Evolutionary conservation across 2,797 vertebrate species (phyloP).

Genomic region (Xenentodon cancila): DNA sequence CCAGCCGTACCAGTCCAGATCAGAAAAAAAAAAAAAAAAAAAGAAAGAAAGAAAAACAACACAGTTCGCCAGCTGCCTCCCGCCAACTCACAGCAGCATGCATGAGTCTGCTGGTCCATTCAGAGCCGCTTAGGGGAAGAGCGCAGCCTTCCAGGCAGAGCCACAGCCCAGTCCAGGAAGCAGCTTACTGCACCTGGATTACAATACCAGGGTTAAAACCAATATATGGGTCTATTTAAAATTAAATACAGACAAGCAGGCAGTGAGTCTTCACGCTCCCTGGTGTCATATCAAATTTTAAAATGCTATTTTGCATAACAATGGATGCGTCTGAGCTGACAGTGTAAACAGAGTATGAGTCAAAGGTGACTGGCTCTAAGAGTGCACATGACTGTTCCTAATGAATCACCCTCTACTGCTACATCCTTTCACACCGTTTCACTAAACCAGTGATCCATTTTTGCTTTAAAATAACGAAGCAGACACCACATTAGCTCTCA

Average conservation of each 20-base stretch:
- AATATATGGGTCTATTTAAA: conserved; percentile 28
- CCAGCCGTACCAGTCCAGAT: conserved; percentile 54
- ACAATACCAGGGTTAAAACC: conserved; percentile 20
- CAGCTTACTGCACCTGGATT: conserved; percentile 62
- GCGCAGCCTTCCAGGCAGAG: conserved; percentile 68
- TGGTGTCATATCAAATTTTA: conserved; percentile 30
- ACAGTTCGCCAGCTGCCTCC: conserved; percentile 64
- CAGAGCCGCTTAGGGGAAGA: conserved; percentile 65
- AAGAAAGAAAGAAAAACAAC: conserved; percentile 34
- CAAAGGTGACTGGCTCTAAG: conserved; percentile 52
- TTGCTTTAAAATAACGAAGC: conserved; percentile 26
- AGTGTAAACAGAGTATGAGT: conserved; percentile 67
- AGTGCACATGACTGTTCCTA: conserved; percentile 46
- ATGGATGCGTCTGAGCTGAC: conserved; percentile 44
- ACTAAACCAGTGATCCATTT: conserved; percentile 20
- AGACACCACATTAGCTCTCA: conserved; percentile 39
- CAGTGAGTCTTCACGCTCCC: conserved; percentile 16
- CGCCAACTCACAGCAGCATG: conserved; percentile 53
- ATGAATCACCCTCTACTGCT: conserved; percentile 54
- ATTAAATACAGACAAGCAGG: conserved; percentile 13
- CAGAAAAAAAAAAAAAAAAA: conserved; percentile 41
- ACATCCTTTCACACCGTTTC: conserved; percentile 37
- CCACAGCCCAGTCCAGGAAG: conserved; percentile 65
- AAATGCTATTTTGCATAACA: conserved; percentile 38
- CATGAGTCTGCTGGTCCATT: conserved; percentile 49